phyloP scores from a whole-genome alignment of 2,797 vertebrate genomes.

The Danio jaintianensis region DNA sequence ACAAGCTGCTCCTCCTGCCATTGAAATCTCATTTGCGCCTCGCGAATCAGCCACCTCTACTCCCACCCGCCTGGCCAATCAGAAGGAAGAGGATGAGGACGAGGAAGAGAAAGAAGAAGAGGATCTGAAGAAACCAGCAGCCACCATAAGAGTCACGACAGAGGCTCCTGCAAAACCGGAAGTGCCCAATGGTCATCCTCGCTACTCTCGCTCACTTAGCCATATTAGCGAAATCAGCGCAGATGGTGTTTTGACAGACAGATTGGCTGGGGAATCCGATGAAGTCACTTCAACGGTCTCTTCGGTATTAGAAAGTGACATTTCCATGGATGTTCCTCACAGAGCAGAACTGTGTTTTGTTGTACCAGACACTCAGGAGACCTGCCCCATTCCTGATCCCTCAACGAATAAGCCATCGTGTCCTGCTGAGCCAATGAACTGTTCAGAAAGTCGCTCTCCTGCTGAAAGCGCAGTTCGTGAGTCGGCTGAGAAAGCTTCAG shows the following conservation, averaged over 20 bases:
- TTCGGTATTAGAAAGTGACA: constrained; percentile 67
- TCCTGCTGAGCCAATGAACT: constrained; percentile 32
- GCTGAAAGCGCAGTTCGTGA: constrained; percentile 6
- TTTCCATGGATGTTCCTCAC: constrained; percentile 63
- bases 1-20: constrained; percentile 77
- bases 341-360: constrained; percentile 56
- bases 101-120: constrained; percentile 70
- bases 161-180: constrained; percentile 36
- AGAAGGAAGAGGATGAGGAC: constrained; percentile 72
- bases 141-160: background rate
- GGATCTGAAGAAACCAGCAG: constrained; percentile 57
- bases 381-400: constrained; percentile 4
- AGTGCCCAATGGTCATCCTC: constrained; percentile 78
- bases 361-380: constrained; percentile 23
- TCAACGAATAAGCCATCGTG: background rate
- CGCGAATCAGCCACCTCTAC: constrained; percentile 72
- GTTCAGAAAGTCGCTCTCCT: constrained; percentile 22
- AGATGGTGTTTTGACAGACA: constrained; percentile 76
- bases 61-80: constrained; percentile 72
- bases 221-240: constrained; percentile 93
- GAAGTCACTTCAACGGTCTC: constrained; percentile 62
- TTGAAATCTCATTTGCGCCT: constrained; percentile 86
- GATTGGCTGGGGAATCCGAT: constrained; percentile 59
- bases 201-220: constrained; percentile 89
- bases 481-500: constrained; percentile 32